A percentile compares a stretch with the other conserved stretches of the same genome.
phyloP scores from a whole-genome alignment of 2,888 invertebrate genomes.

The Baccha elongata region DNA sequence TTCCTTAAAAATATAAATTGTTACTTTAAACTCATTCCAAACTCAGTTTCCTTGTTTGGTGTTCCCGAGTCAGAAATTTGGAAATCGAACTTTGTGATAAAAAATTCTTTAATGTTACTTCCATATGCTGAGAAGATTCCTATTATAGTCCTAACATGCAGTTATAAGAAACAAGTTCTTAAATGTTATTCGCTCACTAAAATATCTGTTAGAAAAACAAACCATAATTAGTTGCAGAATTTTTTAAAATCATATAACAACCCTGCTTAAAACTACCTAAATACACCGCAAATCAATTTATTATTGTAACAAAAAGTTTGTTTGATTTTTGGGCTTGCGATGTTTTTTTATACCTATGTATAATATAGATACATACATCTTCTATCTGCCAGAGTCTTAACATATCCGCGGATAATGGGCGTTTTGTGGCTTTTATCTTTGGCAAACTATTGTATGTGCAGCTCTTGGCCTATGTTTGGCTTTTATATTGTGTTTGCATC shows the following conservation, averaged over 20 bases:
- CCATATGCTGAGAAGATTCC: too few species aligned
- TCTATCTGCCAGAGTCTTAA: constrained; percentile 47
- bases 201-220: too few species aligned
- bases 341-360: constrained; percentile 11
- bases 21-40: too few species aligned
- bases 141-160: too few species aligned
- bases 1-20: too few species aligned
- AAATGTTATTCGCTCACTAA: too few species aligned
- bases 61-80: too few species aligned
- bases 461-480: constrained; percentile 25
- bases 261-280: constrained; percentile 28
- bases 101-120: too few species aligned
- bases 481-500: constrained; percentile 41
- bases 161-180: too few species aligned
- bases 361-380: not conserved
- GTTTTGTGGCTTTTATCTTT: constrained; percentile 72
- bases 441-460: constrained; percentile 58
- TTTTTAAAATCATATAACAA: constrained; percentile 7
- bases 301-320: constrained; percentile 71
- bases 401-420: constrained; percentile 70
- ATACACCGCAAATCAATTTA: constrained; percentile 72
- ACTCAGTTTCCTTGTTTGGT: too few species aligned
- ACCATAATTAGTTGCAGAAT: too few species aligned
- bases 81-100: too few species aligned
- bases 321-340: constrained; percentile 63